These are phyloP conservation scores for Galerucella nymphaeae DNA, from an alignment of 2,888 invertebrate genomes.

Conservation along the genomic window DNA sequence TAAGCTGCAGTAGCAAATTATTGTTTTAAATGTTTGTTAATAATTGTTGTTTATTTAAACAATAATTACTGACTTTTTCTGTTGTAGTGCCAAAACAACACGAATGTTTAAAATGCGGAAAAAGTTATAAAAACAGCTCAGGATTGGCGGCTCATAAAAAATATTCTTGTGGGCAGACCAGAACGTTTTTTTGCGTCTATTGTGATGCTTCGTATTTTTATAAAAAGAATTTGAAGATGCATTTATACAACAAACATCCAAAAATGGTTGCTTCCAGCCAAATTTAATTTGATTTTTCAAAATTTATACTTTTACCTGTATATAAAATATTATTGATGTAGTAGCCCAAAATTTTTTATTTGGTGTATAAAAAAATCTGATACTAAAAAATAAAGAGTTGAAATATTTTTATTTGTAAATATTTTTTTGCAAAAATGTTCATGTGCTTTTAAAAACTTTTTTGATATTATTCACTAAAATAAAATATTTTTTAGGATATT, in stretches of 20 bases:
- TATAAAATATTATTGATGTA: no score
- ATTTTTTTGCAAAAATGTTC: not conserved
- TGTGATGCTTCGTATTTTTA: conserved; percentile 48
- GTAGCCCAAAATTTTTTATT: no score
- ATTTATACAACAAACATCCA: conserved; percentile 36
- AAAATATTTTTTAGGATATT: conserved; percentile 28
- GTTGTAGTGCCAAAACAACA: conserved; percentile 19
- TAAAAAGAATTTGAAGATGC: conserved; percentile 46
- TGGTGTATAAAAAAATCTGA: no score
- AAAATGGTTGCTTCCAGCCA: not conserved
- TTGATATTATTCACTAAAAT: not conserved
- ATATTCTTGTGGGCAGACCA: conserved; percentile 44
- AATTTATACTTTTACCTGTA: no score
- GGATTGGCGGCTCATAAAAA: conserved; percentile 43
- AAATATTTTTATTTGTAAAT: no score
- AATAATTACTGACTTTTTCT: not conserved
- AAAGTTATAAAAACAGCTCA: conserved; percentile 38
- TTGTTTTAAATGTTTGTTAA: not conserved
- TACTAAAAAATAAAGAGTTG: no score
- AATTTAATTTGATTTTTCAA: not conserved
- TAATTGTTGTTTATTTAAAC: not conserved
- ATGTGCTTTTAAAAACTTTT: not conserved
- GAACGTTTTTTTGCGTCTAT: conserved; percentile 42
- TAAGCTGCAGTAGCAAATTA: no score
- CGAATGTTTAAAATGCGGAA: conserved; percentile 40